phyloP scores from a whole-genome alignment of 2,797 vertebrate species.

The Delichon dasypus region DNA sequence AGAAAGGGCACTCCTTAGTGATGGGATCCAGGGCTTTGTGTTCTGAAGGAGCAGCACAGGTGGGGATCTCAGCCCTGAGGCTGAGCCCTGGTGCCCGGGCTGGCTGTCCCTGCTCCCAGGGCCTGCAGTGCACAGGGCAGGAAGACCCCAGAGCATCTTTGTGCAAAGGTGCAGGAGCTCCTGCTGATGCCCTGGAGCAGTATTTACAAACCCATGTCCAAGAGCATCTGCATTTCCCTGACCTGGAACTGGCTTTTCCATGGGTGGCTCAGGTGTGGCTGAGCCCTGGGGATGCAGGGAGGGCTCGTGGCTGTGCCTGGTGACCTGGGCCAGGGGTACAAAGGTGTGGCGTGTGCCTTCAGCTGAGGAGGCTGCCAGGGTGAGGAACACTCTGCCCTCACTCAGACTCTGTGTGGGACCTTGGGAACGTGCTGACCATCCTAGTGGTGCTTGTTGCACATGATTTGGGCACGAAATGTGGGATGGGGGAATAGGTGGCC shows the following conservation, averaged over 20 bases:
- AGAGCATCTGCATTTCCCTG: accelerated
- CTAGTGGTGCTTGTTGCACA: accelerated
- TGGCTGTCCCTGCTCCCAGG: neutral
- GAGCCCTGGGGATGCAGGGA: neutral
- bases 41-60: neutral
- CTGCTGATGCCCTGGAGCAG: neutral
- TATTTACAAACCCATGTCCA: accelerated
- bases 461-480: accelerated
- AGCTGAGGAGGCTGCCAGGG: neutral
- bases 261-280: neutral
- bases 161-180: neutral
- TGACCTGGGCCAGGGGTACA: neutral
- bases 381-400: neutral
- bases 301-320: accelerated
- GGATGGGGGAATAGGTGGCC: neutral
- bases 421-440: accelerated
- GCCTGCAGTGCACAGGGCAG: accelerated
- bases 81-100: accelerated
- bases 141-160: too few species aligned
- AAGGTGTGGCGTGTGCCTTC: neutral
- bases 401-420: neutral
- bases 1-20: neutral
- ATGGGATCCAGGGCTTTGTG: neutral
- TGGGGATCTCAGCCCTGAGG: neutral
- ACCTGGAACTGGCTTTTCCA: neutral